A percentile compares a stretch with the other conserved stretches of the same genome.
Evolutionary conservation across 2,113 vertebrate species (phyloP).

Genomic region (Alexandromys fortis): DNA sequence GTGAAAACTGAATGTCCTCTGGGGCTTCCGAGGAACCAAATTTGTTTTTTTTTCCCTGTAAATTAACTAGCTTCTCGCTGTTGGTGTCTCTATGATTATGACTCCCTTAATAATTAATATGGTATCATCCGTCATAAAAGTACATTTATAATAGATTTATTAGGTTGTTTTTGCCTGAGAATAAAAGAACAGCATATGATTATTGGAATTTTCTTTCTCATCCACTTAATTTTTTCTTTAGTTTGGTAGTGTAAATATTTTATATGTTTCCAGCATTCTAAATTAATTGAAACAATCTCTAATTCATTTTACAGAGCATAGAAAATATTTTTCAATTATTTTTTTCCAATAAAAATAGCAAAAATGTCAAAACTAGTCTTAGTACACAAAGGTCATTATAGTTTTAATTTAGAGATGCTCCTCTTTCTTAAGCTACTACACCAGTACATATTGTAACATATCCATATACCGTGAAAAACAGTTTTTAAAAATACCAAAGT

Average conservation of each 20-base stretch:
- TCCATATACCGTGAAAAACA: neutral
- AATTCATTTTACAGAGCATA: slow-evolving; percentile 43
- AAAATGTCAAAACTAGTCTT: slow-evolving; percentile 20
- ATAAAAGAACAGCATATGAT: slow-evolving; percentile 46
- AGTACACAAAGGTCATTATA: neutral
- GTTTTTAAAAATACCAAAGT: neutral
- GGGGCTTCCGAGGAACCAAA: slow-evolving; percentile 17
- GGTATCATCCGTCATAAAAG: slow-evolving; percentile 65
- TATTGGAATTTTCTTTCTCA: slow-evolving; percentile 62
- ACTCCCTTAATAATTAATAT: slow-evolving; percentile 78
- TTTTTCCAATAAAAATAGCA: slow-evolving; percentile 35
- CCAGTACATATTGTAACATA: neutral
- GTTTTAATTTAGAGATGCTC: neutral
- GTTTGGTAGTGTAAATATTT: slow-evolving; percentile 67
- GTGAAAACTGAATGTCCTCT: slow-evolving; percentile 65
- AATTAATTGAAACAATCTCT: slow-evolving; percentile 52
- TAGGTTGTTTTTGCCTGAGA: slow-evolving; percentile 66
- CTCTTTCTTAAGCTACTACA: neutral
- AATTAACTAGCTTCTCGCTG: slow-evolving; percentile 73
- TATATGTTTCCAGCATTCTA: slow-evolving; percentile 18
- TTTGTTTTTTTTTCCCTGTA: slow-evolving; percentile 22
- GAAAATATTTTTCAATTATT: slow-evolving; percentile 22
- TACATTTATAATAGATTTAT: slow-evolving; percentile 69
- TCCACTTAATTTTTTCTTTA: slow-evolving; percentile 66
- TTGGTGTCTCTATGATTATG: slow-evolving; percentile 68